Conservation (phyloP, 2,888 invertebrate genomes). For the Thera obeliscata region DNA sequence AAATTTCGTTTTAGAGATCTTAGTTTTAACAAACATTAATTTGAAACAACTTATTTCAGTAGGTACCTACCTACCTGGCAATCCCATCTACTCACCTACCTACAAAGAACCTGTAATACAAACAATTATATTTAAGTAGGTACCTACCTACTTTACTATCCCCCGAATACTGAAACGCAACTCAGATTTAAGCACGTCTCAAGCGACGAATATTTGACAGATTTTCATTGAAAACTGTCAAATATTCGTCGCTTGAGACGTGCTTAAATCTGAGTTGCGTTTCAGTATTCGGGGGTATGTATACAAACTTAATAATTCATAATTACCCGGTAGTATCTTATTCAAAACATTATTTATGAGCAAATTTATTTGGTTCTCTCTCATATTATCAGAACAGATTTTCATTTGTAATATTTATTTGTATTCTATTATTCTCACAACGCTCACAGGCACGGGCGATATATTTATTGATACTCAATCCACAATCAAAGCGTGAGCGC, state of each 20-base stretch:
- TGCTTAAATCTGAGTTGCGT: too few species aligned
- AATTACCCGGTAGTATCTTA: not conserved
- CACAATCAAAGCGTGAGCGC: too few species aligned
- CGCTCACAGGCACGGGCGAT: not conserved
- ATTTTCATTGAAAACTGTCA: too few species aligned
- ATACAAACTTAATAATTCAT: not conserved
- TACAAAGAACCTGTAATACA: not conserved
- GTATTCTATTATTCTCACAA: not conserved
- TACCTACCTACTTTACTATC: too few species aligned
- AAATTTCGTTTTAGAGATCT: slow-evolving; percentile 19
- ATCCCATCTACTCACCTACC: not conserved
- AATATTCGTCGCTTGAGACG: too few species aligned
- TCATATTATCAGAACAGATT: slow-evolving; percentile 26
- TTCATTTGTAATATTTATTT: slow-evolving; percentile 9
- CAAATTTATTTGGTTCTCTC: slow-evolving; percentile 41
- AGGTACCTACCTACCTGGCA: not conserved
- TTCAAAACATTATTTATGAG: slow-evolving; percentile 38
- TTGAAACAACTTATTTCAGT: not conserved
- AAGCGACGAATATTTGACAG: too few species aligned
- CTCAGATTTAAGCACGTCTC: too few species aligned
- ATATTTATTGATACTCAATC: too few species aligned
- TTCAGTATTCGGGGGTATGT: too few species aligned
- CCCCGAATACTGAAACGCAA: too few species aligned
- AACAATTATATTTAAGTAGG: not conserved
- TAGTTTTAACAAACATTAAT: not conserved